Conservation (phyloP, 35 echinoderm and acorn worm genomes). For the Anneissia japonica region DNA sequence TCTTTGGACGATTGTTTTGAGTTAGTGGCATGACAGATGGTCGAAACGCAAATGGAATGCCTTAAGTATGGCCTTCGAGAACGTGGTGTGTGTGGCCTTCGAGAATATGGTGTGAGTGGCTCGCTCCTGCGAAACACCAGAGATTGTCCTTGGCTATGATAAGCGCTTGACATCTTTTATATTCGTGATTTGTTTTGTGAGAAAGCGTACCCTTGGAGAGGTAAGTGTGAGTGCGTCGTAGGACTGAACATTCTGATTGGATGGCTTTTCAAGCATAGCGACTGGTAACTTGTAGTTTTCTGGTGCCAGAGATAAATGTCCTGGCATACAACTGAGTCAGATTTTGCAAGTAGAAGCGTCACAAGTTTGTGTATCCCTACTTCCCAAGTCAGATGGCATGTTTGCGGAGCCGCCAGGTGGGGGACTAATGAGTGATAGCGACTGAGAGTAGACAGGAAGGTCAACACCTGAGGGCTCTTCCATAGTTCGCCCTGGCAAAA, state of each 20-base stretch:
- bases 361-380: too few species aligned
- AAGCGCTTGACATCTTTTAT: not conserved
- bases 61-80: conserved; percentile 10
- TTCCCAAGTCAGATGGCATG: too few species aligned
- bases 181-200: conserved; percentile 16
- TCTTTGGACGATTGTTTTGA: conserved; percentile 1
- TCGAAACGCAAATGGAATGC: conserved; percentile 24
- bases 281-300: conserved; percentile 25
- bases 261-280: conserved; percentile 20
- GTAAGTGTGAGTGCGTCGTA: conserved; percentile 30
- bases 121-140: conserved; percentile 20
- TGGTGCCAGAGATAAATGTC: conserved; percentile 26
- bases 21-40: conserved; percentile 39
- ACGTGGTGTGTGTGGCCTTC: conserved; percentile 22
- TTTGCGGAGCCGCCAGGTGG: too few species aligned
- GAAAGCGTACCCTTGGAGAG: conserved; percentile 32
- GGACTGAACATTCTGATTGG: conserved; percentile 31
- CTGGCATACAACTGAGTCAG: conserved; percentile 5
- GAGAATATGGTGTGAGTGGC: conserved; percentile 14
- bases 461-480: too few species aligned
- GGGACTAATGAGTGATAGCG: too few species aligned
- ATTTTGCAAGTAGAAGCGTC: too few species aligned
- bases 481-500: too few species aligned
- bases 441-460: too few species aligned
- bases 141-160: conserved; percentile 36